A percentile compares a stretch with the other conserved stretches of the same genome.
Conservation (phyloP, 2,888 invertebrate species). For the Mechanitis messenoides region DNA sequence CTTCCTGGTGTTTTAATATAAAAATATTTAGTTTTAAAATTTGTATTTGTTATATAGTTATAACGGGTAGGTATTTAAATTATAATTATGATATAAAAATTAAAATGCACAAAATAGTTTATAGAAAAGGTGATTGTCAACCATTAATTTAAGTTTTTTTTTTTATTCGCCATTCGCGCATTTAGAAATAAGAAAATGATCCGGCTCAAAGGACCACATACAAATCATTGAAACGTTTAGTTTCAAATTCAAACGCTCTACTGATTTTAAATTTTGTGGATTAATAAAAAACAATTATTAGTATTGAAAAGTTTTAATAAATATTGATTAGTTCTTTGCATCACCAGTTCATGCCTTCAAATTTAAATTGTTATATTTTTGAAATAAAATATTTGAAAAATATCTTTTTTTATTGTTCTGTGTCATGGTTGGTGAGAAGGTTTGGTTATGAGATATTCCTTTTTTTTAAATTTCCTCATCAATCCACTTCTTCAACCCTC, state of each 20-base stretch:
- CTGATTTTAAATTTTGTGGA: no score
- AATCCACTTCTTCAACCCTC: slow-evolving; percentile 67
- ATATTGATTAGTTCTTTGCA: no score
- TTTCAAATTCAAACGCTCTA: no score
- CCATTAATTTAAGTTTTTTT: slow-evolving; percentile 13
- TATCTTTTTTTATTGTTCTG: slow-evolving; percentile 1
- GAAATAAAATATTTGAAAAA: slow-evolving; percentile 42
- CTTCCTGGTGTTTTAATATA: not conserved
- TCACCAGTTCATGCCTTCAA: no score
- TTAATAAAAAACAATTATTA: no score
- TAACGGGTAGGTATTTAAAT: not conserved
- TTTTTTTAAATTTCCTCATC: not conserved
- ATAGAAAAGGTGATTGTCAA: slow-evolving; percentile 13
- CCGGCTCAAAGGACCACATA: slow-evolving; percentile 9
- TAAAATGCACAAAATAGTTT: slow-evolving; percentile 1
- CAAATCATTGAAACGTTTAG: no score
- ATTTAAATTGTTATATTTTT: slow-evolving; percentile 53
- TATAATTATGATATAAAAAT: not conserved
- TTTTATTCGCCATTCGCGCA: no score
- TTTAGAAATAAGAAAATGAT: not conserved
- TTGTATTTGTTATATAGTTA: not conserved
- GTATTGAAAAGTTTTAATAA: no score
- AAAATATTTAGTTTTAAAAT: no score
- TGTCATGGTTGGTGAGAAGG: no score
- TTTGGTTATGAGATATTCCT: not conserved